Base-by-base conservation (phyloP, 2,113 vertebrate species). In the Pelusios castaneus region DNA sequence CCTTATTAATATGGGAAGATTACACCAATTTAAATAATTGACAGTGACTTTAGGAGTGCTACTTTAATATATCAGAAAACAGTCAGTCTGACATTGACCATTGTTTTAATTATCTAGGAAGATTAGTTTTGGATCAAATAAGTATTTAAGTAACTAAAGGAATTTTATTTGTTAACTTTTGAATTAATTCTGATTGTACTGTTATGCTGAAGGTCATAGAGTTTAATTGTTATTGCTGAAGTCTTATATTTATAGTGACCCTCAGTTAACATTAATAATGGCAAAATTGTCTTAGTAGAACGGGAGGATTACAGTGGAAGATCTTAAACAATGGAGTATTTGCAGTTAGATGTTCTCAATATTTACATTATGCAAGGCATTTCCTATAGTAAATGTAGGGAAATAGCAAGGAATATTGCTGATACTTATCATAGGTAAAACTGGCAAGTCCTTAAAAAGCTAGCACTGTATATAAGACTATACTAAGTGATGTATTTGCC, bases 191-290 rank as follows among this genome's bases (percentile, higher is more conserved):
- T 94, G 77, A 94, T 92, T 95, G 52, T 84, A 41, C 60, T 89
- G 9, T 89, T 97, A 96, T 91, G 80, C 60, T 51, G 79, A 92
- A 95, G 96, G 95, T 96, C 95, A 82, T 14, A 52, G 75, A 89
- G 96, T 97, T 97, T 97, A 96, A 97, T 96, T 95, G 91, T 89
- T 91, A 94, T 94, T 93, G 95, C 95, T 94, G 92, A 95, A 94
- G 90, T 29, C 89, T 94, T 94, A 84, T 76, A 93, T 93, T 95
- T 85, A 95, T 8, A 70, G 63, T 89, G 95, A 96, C 91, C 93
- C 85, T 81, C 52, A 31, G 38, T 13, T 96, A 93, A 96, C 95
- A 85, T 67, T 93, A 92, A 88, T 93, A 95, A 97, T 95, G 93
- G 92, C 89, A 95, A 97, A 93, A 91, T 86, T 76, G 84, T 87